phyloP scores from a whole-genome alignment of 2,888 invertebrate species.

The Cephus nigrinus region DNA sequence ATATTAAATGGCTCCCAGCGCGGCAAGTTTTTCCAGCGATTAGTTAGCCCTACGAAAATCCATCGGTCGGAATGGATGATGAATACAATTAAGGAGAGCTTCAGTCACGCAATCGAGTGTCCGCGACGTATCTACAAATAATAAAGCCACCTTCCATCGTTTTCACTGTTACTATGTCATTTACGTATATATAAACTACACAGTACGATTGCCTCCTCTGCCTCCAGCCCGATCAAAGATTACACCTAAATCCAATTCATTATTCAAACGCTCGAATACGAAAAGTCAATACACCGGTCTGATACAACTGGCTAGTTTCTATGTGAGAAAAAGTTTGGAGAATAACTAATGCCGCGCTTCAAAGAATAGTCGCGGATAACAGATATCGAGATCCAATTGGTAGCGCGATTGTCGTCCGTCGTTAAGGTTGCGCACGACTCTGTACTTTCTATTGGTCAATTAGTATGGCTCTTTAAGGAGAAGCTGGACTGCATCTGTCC shows the following conservation, averaged over 20 bases:
- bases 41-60: constrained; percentile 47
- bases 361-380: neutral
- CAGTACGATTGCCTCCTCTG: neutral
- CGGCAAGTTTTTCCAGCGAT: constrained; percentile 44
- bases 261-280: constrained; percentile 27
- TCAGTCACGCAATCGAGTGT: constrained; percentile 36
- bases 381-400: neutral
- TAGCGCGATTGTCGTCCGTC: constrained; percentile 20
- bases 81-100: neutral
- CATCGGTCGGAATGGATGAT: constrained; percentile 37
- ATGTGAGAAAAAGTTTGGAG: neutral
- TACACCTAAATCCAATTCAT: constrained; percentile 28
- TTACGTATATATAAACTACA: neutral
- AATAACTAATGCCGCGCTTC: neutral
- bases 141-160: constrained; percentile 24
- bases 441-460: constrained; percentile 55
- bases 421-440: constrained; percentile 28
- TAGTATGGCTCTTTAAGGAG: constrained; percentile 53
- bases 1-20: constrained; percentile 44
- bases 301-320: neutral
- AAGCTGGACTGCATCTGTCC: constrained; percentile 27
- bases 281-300: constrained; percentile 26
- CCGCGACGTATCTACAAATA: constrained; percentile 22
- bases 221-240: constrained; percentile 30
- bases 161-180: constrained; percentile 9